These are phyloP conservation scores for Anadara kagoshimensis DNA, from an alignment of 1,140 invertebrate species.

Conservation along the genomic window DNA sequence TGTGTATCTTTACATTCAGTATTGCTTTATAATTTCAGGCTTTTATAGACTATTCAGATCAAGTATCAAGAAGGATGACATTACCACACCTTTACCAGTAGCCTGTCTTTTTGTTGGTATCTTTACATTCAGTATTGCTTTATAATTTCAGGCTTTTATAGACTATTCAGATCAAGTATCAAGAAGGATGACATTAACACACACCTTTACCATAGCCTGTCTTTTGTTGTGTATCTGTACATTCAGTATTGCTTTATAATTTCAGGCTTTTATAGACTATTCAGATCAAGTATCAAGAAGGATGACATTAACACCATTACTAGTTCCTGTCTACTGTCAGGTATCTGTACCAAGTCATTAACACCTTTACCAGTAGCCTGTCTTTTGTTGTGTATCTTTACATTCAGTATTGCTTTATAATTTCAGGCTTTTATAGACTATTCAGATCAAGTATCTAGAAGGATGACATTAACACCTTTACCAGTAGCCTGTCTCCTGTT, in stretches of 20 bases:
- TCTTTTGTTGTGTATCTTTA: no score
- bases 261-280: constrained; percentile 95
- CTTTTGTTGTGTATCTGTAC: no score
- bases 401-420: background rate
- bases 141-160: constrained; percentile 85
- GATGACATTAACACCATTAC: constrained; percentile 98
- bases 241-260: no score
- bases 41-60: no score
- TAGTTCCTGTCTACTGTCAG: constrained; percentile 88
- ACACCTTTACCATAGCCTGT: no score
- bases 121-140: background rate
- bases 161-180: constrained; percentile 97
- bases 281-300: constrained; percentile 95
- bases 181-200: constrained; percentile 96
- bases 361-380: constrained; percentile 98
- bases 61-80: no score
- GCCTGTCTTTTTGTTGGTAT: no score
- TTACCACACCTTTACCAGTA: no score
- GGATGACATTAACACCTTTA: constrained; percentile 98
- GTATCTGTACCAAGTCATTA: constrained; percentile 85
- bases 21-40: no score
- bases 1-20: no score
- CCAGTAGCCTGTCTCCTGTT: constrained; percentile 91
- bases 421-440: constrained; percentile 94
- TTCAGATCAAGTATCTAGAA: constrained; percentile 93